phyloP scores from a whole-genome alignment of 2,888 invertebrate genomes.

The Drosophila sordidapex region DNA sequence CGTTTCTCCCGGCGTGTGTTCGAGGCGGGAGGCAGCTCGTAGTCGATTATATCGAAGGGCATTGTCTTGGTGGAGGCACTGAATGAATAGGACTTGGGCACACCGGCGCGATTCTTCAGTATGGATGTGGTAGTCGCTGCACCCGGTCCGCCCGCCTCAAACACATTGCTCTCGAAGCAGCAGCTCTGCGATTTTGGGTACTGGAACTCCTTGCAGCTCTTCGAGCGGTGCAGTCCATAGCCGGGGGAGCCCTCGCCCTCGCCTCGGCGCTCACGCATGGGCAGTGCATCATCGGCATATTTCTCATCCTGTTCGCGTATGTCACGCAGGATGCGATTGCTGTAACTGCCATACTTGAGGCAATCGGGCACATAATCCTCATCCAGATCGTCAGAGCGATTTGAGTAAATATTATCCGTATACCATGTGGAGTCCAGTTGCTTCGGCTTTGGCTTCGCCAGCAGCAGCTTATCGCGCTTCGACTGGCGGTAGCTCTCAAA shows the following conservation, averaged over 20 bases:
- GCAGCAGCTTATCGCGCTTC: constrained; percentile 82
- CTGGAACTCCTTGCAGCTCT: constrained; percentile 84
- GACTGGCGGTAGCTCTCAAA: constrained; percentile 85
- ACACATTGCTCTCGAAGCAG: constrained; percentile 83
- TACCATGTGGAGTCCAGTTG: constrained; percentile 85
- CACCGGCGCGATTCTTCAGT: constrained; percentile 79
- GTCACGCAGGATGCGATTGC: constrained; percentile 80
- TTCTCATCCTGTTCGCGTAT: constrained; percentile 83
- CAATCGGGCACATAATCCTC: constrained; percentile 84
- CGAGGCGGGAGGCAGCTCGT: constrained; percentile 81
- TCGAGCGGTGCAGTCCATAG: constrained; percentile 82
- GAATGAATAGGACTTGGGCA: constrained; percentile 85
- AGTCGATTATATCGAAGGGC: constrained; percentile 85
- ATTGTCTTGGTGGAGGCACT: constrained; percentile 83
- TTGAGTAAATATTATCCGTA: constrained; percentile 85
- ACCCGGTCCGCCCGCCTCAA: constrained; percentile 60
- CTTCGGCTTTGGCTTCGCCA: constrained; percentile 83
- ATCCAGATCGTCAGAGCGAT: constrained; percentile 84
- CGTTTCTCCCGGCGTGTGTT: constrained; percentile 82
- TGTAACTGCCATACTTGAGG: constrained; percentile 81
- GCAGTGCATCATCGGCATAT: constrained; percentile 61
- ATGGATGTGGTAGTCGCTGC: constrained; percentile 74
- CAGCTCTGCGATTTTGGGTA: constrained; percentile 85
- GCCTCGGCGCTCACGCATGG: constrained; percentile 72
- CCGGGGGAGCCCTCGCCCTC: constrained; percentile 81